Evolutionary conservation across 2,113 vertebrate species (phyloP).

Genomic region (Cynopterus brachyotis): DNA sequence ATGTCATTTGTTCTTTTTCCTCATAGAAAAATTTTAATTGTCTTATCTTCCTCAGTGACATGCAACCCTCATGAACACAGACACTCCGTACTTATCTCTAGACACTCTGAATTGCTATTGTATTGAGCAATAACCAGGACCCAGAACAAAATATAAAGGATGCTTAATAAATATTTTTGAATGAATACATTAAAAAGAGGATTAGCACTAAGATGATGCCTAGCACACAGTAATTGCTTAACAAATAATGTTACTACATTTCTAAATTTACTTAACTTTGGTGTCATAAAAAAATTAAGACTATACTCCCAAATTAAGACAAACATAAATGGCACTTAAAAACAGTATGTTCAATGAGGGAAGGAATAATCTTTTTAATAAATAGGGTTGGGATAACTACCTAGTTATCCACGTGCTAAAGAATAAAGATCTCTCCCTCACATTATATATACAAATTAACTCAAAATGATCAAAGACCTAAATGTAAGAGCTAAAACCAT

Average conservation of each 20-base stretch:
- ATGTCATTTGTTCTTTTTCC: background rate
- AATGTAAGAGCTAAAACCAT: too few species aligned
- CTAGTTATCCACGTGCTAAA: too few species aligned
- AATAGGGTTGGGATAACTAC: too few species aligned
- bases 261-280: background rate
- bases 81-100: background rate
- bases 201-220: background rate
- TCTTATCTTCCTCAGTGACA: background rate
- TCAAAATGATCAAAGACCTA: too few species aligned
- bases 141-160: background rate
- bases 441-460: too few species aligned
- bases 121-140: background rate
- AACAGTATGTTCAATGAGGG: too few species aligned
- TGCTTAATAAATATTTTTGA: background rate
- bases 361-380: too few species aligned
- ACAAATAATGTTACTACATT: background rate
- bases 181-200: background rate
- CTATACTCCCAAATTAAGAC: background rate
- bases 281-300: background rate
- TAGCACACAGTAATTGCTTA: background rate
- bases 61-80: background rate
- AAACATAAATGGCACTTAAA: too few species aligned
- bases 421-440: too few species aligned
- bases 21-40: background rate
- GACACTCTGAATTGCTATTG: background rate